Conservation (phyloP, 1,140 invertebrate species). For the Planococcus citri region DNA sequence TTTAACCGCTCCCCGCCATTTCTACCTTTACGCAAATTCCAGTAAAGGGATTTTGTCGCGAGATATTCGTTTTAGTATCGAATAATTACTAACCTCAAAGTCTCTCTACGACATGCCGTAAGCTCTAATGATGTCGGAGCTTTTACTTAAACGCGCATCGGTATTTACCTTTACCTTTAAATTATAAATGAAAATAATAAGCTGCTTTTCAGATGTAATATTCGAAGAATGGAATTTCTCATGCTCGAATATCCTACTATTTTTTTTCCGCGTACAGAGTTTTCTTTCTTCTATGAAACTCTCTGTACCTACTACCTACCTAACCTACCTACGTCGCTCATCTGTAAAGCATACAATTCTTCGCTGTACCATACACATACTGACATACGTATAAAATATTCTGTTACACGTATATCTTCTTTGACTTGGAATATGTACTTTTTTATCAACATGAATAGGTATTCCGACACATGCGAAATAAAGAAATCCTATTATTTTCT, state of each 20-base stretch:
- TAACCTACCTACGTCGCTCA: no score
- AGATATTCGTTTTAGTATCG: conserved; percentile 19
- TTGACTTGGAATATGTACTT: no score
- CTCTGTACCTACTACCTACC: no score
- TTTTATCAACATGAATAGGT: no score
- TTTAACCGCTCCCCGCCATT: conserved; percentile 2
- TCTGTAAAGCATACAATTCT: no score
- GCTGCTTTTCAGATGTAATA: conserved; percentile 15
- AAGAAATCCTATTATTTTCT: no score
- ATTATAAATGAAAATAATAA: conserved; percentile 20
- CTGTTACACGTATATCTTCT: no score
- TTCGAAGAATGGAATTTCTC: conserved; percentile 19
- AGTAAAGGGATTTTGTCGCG: conserved; percentile 15
- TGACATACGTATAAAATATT: no score
- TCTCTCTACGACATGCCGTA: conserved; percentile 19
- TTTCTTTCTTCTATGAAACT: background rate
- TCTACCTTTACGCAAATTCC: conserved; percentile 15
- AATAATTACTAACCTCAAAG: conserved; percentile 20
- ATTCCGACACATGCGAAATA: no score
- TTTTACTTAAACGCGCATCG: conserved; percentile 18
- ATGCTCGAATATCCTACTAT: background rate
- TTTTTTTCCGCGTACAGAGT: background rate
- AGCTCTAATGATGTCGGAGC: conserved; percentile 18
- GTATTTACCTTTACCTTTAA: conserved; percentile 16
- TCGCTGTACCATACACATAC: no score